Base-by-base conservation (phyloP, 2,888 invertebrate species). In the Conus canariensis region DNA sequence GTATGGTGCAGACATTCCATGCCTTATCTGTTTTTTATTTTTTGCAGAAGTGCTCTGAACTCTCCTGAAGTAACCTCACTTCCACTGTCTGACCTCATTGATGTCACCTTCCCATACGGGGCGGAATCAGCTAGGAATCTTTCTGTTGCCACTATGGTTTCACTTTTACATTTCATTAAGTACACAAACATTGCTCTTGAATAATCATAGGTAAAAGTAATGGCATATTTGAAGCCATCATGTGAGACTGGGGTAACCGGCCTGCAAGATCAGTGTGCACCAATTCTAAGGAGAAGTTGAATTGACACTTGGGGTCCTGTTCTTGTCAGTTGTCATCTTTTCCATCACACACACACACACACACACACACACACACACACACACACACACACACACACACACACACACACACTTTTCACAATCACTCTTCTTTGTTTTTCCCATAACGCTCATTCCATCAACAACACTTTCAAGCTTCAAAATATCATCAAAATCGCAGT, bases 221-320 rank as follows among this genome's bases (percentile, higher is more conserved):
- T 90, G 14, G 90, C 87, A 85, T 92, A 92, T 19, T 8, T 64
- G 93, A 91, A 91, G 85, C 91, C 92, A 56, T 90, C 92, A n/a
- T 82, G 89, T 45, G 90, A 85, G 22, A 82, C 58, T 94, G 92
- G 90, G 83, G 56, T 56, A 58, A 83, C 58, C 7, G 9, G 56
- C 83, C 83, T 59, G 83, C 59, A 58, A 56, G 59, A 83, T 83
- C 59, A 58, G 83, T 83, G 83, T 83, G 83, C 10, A 83, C 59
- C 22, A 83, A 58, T 19, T 83, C 83, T 12, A 83, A 64, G 64
- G 64, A 64, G 64, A 2, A 64, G 64, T 64, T 64, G 64, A 10
- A 14, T 1, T 10, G 3, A 64, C 64, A 64, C 64, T 1, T 64
- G 64, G 64, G 64, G 10, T 10, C 16, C 64, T 64, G 64, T 16